phyloP scores from a whole-genome alignment of 2,797 vertebrate species.

The Pterois miles region DNA sequence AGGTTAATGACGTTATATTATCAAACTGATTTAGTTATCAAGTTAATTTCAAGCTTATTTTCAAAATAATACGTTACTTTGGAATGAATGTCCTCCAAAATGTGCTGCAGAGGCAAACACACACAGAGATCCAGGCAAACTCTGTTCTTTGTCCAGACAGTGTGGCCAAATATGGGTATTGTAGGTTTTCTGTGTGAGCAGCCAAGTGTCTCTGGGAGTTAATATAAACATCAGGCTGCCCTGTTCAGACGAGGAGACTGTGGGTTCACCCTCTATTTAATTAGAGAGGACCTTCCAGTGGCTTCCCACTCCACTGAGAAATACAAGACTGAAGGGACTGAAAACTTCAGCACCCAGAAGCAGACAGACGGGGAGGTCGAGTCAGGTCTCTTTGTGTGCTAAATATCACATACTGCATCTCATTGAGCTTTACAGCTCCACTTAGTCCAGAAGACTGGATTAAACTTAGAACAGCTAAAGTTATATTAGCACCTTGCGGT shows the following conservation, averaged over 20 bases:
- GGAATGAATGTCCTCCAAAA: constrained; percentile 5
- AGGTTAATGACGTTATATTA: not conserved
- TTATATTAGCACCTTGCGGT: no score
- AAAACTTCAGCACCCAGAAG: constrained; percentile 10
- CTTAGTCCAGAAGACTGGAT: no score
- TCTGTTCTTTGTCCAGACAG: constrained; percentile 52
- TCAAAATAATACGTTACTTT: not conserved
- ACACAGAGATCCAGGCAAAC: not conserved
- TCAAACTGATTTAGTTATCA: not conserved
- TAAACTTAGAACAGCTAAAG: no score
- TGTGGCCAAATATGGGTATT: constrained; percentile 78
- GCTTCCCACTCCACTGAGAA: constrained; percentile 54
- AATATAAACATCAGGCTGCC: constrained; percentile 76
- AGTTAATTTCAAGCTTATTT: not conserved
- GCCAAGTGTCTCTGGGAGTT: constrained; percentile 72
- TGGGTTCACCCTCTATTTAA: constrained; percentile 64
- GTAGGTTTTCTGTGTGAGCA: constrained; percentile 60
- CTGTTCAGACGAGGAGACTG: constrained; percentile 50
- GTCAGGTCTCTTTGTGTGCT: constrained; percentile 30
- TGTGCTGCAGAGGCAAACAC: not conserved
- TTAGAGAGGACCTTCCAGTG: constrained; percentile 68
- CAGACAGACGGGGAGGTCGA: not conserved
- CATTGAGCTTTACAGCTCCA: not conserved
- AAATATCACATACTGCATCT: not conserved
- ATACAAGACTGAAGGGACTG: constrained; percentile 25